Conservation (phyloP, 2,113 vertebrate species). For the Butastur rufipennis region DNA sequence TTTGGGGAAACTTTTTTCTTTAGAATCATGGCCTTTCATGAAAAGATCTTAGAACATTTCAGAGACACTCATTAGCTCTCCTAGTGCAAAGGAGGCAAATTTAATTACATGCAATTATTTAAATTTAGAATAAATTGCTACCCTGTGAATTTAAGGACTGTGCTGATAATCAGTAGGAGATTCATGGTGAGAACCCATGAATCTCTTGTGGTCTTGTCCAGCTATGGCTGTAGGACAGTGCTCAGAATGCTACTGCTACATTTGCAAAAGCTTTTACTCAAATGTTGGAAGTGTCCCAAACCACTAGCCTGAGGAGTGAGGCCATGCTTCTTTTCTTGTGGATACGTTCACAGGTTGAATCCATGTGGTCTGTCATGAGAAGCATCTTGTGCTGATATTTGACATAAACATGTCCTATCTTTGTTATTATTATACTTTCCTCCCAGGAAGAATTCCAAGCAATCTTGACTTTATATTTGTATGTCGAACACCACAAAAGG, state of each 20-base stretch:
- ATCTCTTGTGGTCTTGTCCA: background rate
- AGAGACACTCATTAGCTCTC: background rate
- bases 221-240: background rate
- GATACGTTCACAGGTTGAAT: background rate
- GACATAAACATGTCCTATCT: background rate
- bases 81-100: background rate
- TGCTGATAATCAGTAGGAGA: background rate
- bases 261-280: background rate
- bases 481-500: background rate
- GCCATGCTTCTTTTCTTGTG: background rate
- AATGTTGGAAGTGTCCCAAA: background rate
- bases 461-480: background rate
- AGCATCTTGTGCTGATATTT: background rate
- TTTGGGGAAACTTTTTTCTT: background rate
- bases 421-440: background rate
- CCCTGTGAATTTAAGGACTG: background rate
- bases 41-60: background rate
- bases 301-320: background rate
- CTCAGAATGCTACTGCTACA: background rate
- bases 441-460: background rate
- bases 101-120: background rate
- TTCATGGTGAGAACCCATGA: background rate
- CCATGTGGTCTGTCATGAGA: background rate
- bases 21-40: background rate
- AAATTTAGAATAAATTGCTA: background rate